Base-by-base conservation (phyloP, 2,888 invertebrate genomes). In the Caenorhabditis sp. region DNA sequence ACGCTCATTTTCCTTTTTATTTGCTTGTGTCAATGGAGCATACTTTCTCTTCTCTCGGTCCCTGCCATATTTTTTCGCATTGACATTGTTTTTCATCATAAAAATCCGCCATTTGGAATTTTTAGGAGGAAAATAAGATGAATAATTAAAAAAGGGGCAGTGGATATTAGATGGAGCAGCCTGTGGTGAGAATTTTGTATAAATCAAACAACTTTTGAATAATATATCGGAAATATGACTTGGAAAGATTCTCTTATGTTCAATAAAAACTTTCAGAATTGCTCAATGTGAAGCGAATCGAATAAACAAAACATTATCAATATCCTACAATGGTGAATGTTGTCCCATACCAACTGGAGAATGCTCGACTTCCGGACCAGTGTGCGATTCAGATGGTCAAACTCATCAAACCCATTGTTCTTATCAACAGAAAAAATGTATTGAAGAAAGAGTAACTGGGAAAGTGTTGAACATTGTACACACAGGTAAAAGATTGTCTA, bases 221-320 rank as follows among this genome's bases (percentile, higher is more conserved):
- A n/a, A n/a, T n/a, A n/a, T n/a, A n/a, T n/a, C n/a, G n/a, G n/a
- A n/a, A n/a, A n/a, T n/a, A n/a, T n/a, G n/a, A n/a, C n/a, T n/a
- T n/a, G n/a, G n/a, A n/a, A n/a, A n/a, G n/a, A n/a, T n/a, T n/a
- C n/a, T n/a, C n/a, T n/a, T n/a, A n/a, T n/a, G n/a, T n/a, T n/a
- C n/a, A n/a, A n/a, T n/a, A n/a, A n/a, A n/a, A n/a, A n/a, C 10
- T 69, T 82, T 54, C 23, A 84, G 82, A 70, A 75, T 80, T 23
- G 80, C 82, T 21, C 78, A 84, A 67, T 84, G 84, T 70, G 80
- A 84, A 74, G 80, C 83, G 0, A 81, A 83, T 52, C 67, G 76
- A 43, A 43, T 38, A 0, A 81, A 80, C 17, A 57, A 60, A 36
- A 63, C 78, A 1, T 38, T 84, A 0, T 53, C 54, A 14, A 63